These are phyloP conservation scores for Oreochromis grahami DNA, from an alignment of 2,797 vertebrate genomes.

Conservation along the genomic window DNA sequence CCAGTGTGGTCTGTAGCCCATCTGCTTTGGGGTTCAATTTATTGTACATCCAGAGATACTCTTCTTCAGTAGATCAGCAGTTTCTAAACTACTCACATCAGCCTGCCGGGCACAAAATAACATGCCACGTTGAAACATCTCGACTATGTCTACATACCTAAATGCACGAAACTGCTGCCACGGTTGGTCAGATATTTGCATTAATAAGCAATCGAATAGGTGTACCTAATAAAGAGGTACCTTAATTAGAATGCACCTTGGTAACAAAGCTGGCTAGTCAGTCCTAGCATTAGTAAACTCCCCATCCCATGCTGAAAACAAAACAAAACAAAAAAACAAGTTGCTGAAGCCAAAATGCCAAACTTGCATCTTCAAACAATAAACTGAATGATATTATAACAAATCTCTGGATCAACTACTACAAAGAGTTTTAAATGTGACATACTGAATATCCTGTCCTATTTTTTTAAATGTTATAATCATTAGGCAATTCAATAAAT, in stretches of 20 bases:
- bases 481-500: neutral
- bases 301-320: neutral
- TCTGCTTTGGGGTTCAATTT: neutral
- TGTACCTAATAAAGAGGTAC: neutral
- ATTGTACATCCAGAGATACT: neutral
- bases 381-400: neutral
- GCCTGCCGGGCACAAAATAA: neutral
- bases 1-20: neutral
- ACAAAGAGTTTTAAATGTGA: neutral
- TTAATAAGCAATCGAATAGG: neutral
- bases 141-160: neutral
- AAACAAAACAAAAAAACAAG: neutral
- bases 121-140: neutral
- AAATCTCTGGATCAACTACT: neutral
- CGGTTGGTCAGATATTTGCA: neutral
- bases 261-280: neutral
- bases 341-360: neutral
- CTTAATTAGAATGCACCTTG: neutral
- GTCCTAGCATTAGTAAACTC: neutral
- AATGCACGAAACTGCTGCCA: neutral
- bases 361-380: neutral
- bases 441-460: neutral
- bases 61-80: neutral
- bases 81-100: neutral
- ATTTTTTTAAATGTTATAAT: neutral